Evolutionary conservation across 2,888 invertebrate genomes (phyloP).

Genomic region (Agrochola macilenta): DNA sequence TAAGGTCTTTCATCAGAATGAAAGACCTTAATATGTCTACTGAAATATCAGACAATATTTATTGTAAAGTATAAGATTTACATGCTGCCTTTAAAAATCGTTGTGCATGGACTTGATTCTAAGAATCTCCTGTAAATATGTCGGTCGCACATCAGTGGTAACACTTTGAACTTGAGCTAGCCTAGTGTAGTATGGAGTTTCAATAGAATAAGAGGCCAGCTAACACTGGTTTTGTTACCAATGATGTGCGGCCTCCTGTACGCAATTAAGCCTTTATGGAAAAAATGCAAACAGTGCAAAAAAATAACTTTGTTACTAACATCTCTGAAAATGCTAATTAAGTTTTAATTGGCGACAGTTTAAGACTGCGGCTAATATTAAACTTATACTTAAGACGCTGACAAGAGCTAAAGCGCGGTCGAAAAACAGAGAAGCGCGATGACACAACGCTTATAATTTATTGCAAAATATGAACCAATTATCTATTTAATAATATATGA

Average conservation of each 20-base stretch:
- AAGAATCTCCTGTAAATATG: not conserved
- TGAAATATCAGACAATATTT: not conserved
- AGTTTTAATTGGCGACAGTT: not conserved
- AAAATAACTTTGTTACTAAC: not conserved
- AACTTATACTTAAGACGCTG: not conserved
- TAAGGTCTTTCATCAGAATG: too few species aligned
- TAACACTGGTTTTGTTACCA: not conserved
- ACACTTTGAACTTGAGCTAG: too few species aligned
- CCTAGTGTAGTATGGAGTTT: too few species aligned
- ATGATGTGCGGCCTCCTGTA: not conserved
- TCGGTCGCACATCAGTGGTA: not conserved
- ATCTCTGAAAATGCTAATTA: not conserved
- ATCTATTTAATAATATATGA: too few species aligned
- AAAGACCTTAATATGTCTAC: not conserved
- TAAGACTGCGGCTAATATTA: not conserved
- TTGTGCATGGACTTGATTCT: not conserved
- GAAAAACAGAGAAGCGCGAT: too few species aligned
- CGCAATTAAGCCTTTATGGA: not conserved
- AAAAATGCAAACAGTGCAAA: not conserved
- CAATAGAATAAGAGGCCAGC: not conserved
- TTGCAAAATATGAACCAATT: too few species aligned
- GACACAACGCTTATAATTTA: too few species aligned
- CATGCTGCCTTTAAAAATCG: too few species aligned
- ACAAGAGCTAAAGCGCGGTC: too few species aligned
- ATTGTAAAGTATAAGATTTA: not conserved